These are phyloP conservation scores for Oenanthe melanoleuca DNA, from an alignment of 2,113 vertebrate species.

Conservation along the genomic window DNA sequence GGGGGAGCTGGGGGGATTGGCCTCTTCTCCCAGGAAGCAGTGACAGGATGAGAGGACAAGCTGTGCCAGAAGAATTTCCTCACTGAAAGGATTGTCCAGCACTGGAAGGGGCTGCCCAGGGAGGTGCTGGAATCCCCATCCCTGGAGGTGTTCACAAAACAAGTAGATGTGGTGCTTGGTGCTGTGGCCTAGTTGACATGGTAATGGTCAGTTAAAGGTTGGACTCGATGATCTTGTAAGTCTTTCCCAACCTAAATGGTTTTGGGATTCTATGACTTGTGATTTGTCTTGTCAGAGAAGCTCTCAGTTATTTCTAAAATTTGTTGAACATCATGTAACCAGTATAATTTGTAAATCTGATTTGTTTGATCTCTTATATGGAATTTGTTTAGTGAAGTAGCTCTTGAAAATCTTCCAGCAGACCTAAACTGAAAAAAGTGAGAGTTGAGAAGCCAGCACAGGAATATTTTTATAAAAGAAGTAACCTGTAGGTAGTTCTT, in stretches of 20 bases:
- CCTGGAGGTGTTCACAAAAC: not conserved
- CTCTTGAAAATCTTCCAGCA: not conserved
- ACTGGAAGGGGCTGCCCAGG: not conserved
- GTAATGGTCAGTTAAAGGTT: not conserved
- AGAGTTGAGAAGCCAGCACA: not conserved
- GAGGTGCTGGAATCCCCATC: not conserved
- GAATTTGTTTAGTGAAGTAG: not conserved
- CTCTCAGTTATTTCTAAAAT: not conserved
- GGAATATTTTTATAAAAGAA: not conserved
- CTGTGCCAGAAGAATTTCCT: not conserved
- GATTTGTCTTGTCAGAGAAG: not conserved
- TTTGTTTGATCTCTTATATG: not conserved
- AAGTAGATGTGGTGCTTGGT: not conserved
- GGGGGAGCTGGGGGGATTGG: rapidly evolving
- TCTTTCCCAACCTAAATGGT: not conserved
- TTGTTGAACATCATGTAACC: not conserved
- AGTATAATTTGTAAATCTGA: not conserved
- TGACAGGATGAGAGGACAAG: not conserved
- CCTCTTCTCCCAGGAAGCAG: not conserved
- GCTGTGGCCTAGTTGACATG: not conserved
- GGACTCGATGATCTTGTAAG: not conserved
- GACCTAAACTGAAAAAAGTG: not conserved
- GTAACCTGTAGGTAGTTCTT: not conserved
- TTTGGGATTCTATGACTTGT: not conserved
- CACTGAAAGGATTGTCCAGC: not conserved